Evolutionary conservation across 2,797 vertebrate genomes (phyloP).

Genomic region (Melanotaenia maccullochi): DNA sequence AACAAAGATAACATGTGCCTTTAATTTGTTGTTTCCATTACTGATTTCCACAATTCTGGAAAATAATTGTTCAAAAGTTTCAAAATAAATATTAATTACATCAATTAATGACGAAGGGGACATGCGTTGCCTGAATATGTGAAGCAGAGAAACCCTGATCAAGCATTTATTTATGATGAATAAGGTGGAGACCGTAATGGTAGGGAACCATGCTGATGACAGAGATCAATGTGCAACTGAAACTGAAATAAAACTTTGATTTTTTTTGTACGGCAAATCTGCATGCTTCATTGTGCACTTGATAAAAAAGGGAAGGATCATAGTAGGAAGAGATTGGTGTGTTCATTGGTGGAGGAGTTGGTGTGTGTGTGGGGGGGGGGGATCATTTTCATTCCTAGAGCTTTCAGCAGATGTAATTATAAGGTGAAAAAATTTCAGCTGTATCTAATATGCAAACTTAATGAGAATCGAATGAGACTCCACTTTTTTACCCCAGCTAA

Average conservation of each 20-base stretch:
- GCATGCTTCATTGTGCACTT: conserved; percentile 89
- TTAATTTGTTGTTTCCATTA: too few relatives aligned
- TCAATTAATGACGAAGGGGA: too few relatives aligned
- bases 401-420: conserved; percentile 84
- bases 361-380: conserved; percentile 3
- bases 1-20: too few relatives aligned
- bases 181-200: conserved; percentile 69
- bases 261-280: conserved; percentile 82
- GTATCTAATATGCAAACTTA: conserved; percentile 90
- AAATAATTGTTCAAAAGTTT: too few relatives aligned
- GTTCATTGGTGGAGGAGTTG: background rate
- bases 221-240: conserved; percentile 82
- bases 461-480: conserved; percentile 96
- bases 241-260: conserved; percentile 86
- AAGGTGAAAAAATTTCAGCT: conserved; percentile 81
- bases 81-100: too few relatives aligned
- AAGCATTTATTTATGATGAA: too few relatives aligned
- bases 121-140: too few relatives aligned
- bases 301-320: conserved; percentile 73
- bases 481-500: conserved; percentile 73
- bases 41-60: too few relatives aligned
- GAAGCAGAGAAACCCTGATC: too few relatives aligned
- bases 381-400: conserved; percentile 86
- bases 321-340: conserved; percentile 40
- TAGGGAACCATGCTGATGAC: conserved; percentile 89